Evolutionary conservation across 2,113 vertebrate genomes (phyloP), one percentile per base, ranked within the genome.

Genomic region (Tauraco erythrolophus): DNA sequence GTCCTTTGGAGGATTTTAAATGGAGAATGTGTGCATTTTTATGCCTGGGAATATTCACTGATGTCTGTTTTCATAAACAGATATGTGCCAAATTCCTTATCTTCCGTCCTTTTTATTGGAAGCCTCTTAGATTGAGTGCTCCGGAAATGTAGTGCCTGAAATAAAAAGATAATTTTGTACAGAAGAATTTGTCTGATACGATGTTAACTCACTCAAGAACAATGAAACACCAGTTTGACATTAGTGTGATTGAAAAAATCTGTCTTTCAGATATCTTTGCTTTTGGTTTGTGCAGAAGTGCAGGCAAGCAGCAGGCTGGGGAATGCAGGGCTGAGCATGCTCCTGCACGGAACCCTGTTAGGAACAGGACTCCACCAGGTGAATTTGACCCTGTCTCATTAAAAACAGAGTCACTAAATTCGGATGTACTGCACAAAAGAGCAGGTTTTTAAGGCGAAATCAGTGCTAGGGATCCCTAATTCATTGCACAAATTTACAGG

Each of bases 1-100:
- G 61, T 89, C 92, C 88, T 96, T 96, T 61, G 71, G 89, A 95
- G 92, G 87, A 72, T 94, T 97, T 95, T 46, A 88, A 82, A 69
- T 43, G 31, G 77, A 46, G 77, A 84, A 92, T 62, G 74, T 76
- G 65, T 58, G 81, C 58, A 46, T 92, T 95, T 92, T 89, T 85
- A 17, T 79, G 50, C 41, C 89, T 95, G 94, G 89, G 77, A 92
- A 92, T 89, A 83, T 66, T 84, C 84, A 79, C 81, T 82, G 87
- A 41, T 66, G 65, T 71, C 61, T 91, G 77, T 85, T 96, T 89
- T 94, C 89, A 96, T 95, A 92, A 95, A 76, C 70, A 92, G 74
- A 83, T 82, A 94, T 11, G 70, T 79, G 91, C 84, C 92, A 94
- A 89, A 86, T 79, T 92, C 81, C 74, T 94, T 95, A 91, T 96